These are phyloP conservation scores for Macrosteles quadrilineatus DNA, from an alignment of 1,140 invertebrate genomes.

Conservation along the genomic window DNA sequence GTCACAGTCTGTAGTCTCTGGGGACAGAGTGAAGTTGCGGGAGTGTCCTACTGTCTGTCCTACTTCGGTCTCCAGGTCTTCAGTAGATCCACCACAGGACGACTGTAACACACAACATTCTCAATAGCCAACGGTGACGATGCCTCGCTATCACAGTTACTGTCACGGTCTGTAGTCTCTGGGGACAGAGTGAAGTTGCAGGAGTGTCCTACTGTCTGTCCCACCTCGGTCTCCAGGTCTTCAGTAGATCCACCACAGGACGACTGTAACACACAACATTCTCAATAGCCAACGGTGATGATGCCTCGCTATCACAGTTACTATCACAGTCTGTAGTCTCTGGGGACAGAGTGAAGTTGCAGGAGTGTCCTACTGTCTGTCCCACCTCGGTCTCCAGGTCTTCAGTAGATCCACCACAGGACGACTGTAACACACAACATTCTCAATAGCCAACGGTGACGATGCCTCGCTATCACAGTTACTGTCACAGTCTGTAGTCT, in stretches of 20 bases:
- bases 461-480: conserved; percentile 60
- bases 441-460: too few species aligned
- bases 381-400: conserved; percentile 41
- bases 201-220: conserved; percentile 37
- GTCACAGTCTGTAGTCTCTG: conserved; percentile 93
- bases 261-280: too few species aligned
- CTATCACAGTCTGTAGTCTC: conserved; percentile 94
- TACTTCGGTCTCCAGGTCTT: conserved; percentile 41
- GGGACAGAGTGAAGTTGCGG: conserved; percentile 85
- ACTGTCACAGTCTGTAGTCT: conserved; percentile 92
- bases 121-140: conserved; percentile 37
- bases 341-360: conserved; percentile 87
- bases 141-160: conserved; percentile 63
- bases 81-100: conserved; percentile 32
- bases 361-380: conserved; percentile 41
- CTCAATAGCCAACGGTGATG: conserved; percentile 36
- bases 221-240: conserved; percentile 41
- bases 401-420: conserved; percentile 33
- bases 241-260: conserved; percentile 32
- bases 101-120: too few species aligned
- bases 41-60: conserved; percentile 38
- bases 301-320: conserved; percentile 60
- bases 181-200: conserved; percentile 88
- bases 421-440: too few species aligned
- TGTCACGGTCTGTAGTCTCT: conserved; percentile 93